Evolutionary conservation across 2,797 vertebrate species (phyloP).

Genomic region (Euthynnus affinis): DNA sequence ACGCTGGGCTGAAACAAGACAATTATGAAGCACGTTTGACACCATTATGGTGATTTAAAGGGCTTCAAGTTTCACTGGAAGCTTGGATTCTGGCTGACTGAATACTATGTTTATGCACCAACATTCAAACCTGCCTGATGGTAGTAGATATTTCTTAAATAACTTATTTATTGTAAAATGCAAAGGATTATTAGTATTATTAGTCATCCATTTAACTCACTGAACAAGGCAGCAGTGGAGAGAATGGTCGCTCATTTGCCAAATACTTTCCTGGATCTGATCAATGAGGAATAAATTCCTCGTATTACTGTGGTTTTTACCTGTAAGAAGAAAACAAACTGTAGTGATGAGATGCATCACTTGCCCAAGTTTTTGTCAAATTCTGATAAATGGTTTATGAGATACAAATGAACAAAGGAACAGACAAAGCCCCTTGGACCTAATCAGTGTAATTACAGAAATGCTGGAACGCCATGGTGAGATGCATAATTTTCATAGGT

Average conservation of each 20-base stretch:
- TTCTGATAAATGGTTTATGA: constrained; percentile 67
- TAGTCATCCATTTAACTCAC: background rate
- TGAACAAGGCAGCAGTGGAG: background rate
- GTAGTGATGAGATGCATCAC: constrained; percentile 28
- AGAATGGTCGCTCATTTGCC: background rate
- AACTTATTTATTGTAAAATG: background rate
- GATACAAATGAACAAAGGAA: constrained; percentile 73
- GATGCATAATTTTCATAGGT: constrained; percentile 77
- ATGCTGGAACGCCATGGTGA: constrained; percentile 69
- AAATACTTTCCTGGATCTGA: background rate
- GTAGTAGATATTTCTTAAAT: constrained; percentile 11
- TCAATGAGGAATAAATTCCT: constrained; percentile 6
- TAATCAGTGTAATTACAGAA: constrained; percentile 77
- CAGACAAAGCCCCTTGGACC: constrained; percentile 73
- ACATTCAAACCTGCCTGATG: constrained; percentile 14
- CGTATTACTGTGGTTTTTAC: constrained; percentile 26
- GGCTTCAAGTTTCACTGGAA: constrained; percentile 69
- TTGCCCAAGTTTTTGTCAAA: constrained; percentile 58
- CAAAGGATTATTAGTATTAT: background rate
- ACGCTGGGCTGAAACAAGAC: constrained; percentile 75
- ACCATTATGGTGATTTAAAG: constrained; percentile 73
- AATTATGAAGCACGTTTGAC: constrained; percentile 83
- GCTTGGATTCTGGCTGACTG: constrained; percentile 37
- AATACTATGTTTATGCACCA: constrained; percentile 10
- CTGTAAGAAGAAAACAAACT: background rate